phyloP scores from a whole-genome alignment of 2,888 invertebrate genomes.

The Dasypogon diadema region DNA sequence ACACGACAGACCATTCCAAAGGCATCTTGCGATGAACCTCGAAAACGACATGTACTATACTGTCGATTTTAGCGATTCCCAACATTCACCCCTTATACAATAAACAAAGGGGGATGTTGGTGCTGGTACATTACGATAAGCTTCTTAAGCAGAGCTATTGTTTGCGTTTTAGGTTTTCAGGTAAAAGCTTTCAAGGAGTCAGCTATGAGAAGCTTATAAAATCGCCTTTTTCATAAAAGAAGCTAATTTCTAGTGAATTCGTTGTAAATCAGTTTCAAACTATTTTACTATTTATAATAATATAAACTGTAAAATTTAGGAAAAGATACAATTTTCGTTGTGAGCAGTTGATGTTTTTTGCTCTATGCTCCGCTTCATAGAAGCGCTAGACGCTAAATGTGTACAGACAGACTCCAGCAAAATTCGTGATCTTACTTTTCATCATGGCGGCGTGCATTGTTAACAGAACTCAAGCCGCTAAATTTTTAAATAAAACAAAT shows the following conservation, averaged over 20 bases:
- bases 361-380: background rate
- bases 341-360: background rate
- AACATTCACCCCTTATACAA: constrained; percentile 81
- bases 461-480: constrained; percentile 21
- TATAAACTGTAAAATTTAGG: constrained; percentile 15
- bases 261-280: constrained; percentile 25
- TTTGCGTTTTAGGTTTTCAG: constrained; percentile 32
- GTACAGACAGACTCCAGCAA: constrained; percentile 24
- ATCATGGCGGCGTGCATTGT: background rate
- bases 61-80: constrained; percentile 82
- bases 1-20: constrained; percentile 69
- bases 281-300: constrained; percentile 25
- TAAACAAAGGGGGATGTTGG: constrained; percentile 64
- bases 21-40: constrained; percentile 73
- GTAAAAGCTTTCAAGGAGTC: constrained; percentile 17
- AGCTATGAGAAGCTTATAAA: constrained; percentile 17
- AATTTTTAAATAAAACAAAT: constrained; percentile 18
- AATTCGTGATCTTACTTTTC: constrained; percentile 1
- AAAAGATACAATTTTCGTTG: constrained; percentile 20
- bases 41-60: constrained; percentile 83
- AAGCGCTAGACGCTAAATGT: constrained; percentile 26
- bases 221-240: background rate
- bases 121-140: background rate
- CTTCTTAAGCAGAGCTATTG: constrained; percentile 39
- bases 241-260: constrained; percentile 33